Evolutionary conservation across 2,797 vertebrate species (phyloP).

Genomic region (Argya squamiceps): DNA sequence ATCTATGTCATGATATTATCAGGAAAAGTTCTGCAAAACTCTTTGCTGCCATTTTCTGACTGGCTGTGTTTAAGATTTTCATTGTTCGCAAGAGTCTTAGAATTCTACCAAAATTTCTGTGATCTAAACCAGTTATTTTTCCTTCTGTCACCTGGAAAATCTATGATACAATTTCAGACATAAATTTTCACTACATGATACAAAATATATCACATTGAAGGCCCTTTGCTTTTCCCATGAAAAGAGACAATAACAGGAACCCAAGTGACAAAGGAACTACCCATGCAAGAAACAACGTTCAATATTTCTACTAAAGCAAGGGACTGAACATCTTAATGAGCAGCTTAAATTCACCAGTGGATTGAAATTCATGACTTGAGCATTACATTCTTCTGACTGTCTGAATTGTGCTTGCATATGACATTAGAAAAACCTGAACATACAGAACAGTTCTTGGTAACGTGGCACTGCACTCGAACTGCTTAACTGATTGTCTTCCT

Average conservation of each 20-base stretch:
- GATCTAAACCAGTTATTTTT: neutral
- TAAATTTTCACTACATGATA: neutral
- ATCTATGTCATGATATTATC: neutral
- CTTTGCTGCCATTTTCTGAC: neutral
- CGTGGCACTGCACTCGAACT: neutral
- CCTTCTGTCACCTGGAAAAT: neutral
- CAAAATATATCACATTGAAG: conserved; percentile 11
- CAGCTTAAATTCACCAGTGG: neutral
- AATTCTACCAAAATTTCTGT: neutral
- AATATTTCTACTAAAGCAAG: conserved; percentile 24
- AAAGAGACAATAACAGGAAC: neutral
- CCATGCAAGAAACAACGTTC: neutral
- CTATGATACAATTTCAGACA: neutral
- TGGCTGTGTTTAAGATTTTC: neutral
- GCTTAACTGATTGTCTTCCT: neutral
- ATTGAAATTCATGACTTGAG: neutral
- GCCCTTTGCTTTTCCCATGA: conserved; percentile 6
- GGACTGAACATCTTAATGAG: conserved; percentile 28
- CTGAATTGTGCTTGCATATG: neutral
- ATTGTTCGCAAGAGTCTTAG: neutral
- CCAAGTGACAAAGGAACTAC: neutral
- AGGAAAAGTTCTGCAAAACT: neutral
- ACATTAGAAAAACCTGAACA: neutral
- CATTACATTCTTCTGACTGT: neutral
- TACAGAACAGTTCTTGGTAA: neutral